phyloP scores from a whole-genome alignment of 2,113 vertebrate genomes.

The Probosciger aterrimus region DNA sequence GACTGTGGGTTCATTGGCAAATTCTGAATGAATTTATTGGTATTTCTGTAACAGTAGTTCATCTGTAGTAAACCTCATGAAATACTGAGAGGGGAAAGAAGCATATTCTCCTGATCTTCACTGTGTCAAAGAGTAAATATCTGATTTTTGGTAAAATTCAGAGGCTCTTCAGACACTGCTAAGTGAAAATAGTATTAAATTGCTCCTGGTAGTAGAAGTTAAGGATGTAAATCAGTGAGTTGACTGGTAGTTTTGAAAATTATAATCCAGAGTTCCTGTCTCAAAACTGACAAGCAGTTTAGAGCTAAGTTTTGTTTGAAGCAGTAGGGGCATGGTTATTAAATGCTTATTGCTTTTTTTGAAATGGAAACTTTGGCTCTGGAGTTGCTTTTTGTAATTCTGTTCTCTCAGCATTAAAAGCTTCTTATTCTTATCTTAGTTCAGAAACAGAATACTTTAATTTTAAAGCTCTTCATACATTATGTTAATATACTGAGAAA shows the following conservation, averaged over 20 bases:
- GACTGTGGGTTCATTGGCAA: neutral
- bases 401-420: neutral
- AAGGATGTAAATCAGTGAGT: neutral
- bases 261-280: neutral
- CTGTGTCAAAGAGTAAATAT: neutral
- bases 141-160: neutral
- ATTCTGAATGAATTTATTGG: neutral
- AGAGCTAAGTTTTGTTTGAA: neutral
- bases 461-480: neutral
- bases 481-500: neutral
- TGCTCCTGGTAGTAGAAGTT: neutral
- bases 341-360: neutral
- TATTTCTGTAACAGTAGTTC: neutral
- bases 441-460: neutral
- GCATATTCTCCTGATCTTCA: neutral
- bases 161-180: neutral
- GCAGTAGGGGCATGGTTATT: neutral
- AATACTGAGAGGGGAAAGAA: rapidly evolving
- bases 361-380: neutral
- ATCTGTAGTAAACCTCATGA: neutral
- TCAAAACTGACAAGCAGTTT: neutral
- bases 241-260: neutral
- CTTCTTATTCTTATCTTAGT: neutral
- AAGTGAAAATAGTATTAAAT: neutral
- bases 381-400: neutral